These are phyloP conservation scores for Clarias macrocephalus DNA, from an alignment of 2,113 vertebrate species.

Conservation along the genomic window DNA sequence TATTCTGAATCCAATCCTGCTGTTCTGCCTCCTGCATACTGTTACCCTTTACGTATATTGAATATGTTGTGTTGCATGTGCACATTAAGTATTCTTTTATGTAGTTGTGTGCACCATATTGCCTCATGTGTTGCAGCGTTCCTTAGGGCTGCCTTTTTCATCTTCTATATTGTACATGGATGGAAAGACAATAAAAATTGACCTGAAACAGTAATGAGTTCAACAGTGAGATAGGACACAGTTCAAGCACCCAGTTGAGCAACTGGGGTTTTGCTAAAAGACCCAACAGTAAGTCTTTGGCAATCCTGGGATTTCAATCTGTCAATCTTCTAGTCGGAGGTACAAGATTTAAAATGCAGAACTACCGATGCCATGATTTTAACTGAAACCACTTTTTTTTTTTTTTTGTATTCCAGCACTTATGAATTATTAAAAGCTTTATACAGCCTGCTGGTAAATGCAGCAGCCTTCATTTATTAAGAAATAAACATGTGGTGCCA, in stretches of 20 bases:
- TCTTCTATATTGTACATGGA: background rate
- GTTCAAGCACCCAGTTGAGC: background rate
- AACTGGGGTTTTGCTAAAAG: background rate
- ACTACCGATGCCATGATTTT: background rate
- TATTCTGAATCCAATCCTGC: background rate
- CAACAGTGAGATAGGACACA: background rate
- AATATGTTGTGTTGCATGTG: background rate
- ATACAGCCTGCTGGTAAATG: background rate
- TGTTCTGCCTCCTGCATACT: background rate
- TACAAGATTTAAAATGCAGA: background rate
- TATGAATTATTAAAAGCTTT: slow-evolving; percentile 11
- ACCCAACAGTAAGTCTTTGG: background rate
- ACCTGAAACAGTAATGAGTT: background rate
- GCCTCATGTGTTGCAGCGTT: background rate
- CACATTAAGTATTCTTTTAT: background rate
- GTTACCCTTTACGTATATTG: background rate
- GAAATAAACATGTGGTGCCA: background rate
- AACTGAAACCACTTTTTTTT: background rate
- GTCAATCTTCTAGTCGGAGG: background rate
- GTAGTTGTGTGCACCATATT: background rate
- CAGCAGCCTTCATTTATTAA: background rate
- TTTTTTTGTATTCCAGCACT: background rate
- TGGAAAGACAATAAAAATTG: slow-evolving; percentile 4
- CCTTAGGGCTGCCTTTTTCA: background rate
- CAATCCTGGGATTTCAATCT: slow-evolving; percentile 17